phyloP scores from a whole-genome alignment of 1,140 invertebrate genomes.

The Polypedilum vanderplanki region DNA sequence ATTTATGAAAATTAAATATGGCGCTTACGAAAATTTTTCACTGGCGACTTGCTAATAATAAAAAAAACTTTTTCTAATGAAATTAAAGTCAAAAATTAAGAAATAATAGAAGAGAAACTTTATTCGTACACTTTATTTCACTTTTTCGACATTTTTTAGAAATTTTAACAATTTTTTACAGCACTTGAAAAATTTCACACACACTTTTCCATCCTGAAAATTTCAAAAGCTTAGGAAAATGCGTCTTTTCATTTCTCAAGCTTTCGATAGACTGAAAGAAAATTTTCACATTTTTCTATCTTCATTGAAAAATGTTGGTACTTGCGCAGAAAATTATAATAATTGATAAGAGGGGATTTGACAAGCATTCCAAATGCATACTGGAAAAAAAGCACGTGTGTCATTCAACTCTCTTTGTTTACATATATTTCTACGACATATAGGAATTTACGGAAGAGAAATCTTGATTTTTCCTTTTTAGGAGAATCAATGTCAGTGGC shows the following conservation, averaged over 20 bases:
- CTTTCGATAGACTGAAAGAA: background rate
- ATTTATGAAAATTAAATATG: slow-evolving; percentile 11
- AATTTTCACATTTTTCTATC: background rate
- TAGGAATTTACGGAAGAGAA: background rate
- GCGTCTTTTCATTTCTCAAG: slow-evolving; percentile 1
- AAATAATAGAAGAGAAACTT: background rate
- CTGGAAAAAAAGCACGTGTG: background rate
- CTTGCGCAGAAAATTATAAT: background rate
- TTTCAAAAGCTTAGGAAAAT: background rate
- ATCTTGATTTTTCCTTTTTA: background rate
- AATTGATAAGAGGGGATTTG: background rate
- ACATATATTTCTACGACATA: background rate
- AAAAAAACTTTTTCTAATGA: background rate
- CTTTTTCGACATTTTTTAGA: background rate
- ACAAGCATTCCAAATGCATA: background rate
- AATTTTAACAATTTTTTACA: background rate
- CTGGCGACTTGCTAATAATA: background rate
- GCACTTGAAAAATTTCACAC: slow-evolving; percentile 1
- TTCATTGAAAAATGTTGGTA: background rate
- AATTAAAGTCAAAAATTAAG: background rate
- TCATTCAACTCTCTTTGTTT: slow-evolving; percentile 13
- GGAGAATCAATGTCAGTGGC: background rate
- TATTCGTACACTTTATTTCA: background rate
- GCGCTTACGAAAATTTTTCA: slow-evolving; percentile 6
- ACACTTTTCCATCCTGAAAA: slow-evolving; percentile 12